phyloP scores from a whole-genome alignment of 2,113 vertebrate species.

The Cottus gobio region DNA sequence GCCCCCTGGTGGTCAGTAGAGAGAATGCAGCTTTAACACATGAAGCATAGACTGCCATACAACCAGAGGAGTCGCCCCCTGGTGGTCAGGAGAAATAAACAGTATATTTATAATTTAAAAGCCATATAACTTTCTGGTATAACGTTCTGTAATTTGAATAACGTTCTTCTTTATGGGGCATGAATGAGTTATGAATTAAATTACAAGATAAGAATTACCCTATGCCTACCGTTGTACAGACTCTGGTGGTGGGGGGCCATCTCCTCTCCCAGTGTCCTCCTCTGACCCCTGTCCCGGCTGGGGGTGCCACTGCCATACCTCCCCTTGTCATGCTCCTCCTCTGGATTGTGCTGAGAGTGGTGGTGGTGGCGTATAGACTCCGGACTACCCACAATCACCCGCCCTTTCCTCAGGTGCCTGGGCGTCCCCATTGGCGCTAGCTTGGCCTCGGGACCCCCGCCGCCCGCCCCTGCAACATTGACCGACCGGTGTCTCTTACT shows the following conservation, averaged over 20 bases:
- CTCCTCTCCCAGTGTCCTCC: conserved; percentile 88
- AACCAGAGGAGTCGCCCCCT: too few relatives aligned
- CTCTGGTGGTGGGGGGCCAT: conserved; percentile 85
- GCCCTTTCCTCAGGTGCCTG: conserved; percentile 89
- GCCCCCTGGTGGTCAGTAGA: too few relatives aligned
- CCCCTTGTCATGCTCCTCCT: conserved; percentile 87
- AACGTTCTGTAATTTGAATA: background rate
- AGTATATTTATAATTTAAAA: background rate
- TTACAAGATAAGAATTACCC: conserved; percentile 56
- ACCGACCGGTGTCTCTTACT: conserved; percentile 86
- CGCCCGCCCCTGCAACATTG: conserved; percentile 60
- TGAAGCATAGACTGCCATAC: too few relatives aligned
- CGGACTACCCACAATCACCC: conserved; percentile 86
- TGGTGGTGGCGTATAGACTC: conserved; percentile 90
- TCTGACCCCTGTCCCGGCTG: conserved; percentile 87
- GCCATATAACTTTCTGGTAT: background rate
- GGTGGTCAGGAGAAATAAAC: too few relatives aligned
- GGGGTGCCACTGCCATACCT: conserved; percentile 72
- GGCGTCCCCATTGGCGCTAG: conserved; percentile 84
- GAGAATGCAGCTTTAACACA: too few relatives aligned
- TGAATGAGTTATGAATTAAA: conserved; percentile 1
- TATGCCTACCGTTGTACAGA: conserved; percentile 92
- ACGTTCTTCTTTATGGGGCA: background rate
- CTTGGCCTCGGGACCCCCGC: conserved; percentile 87
- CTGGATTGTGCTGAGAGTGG: conserved; percentile 84